These are phyloP conservation scores for Exephanes ischioxanthus DNA, from an alignment of 2,888 invertebrate species.

Conservation along the genomic window DNA sequence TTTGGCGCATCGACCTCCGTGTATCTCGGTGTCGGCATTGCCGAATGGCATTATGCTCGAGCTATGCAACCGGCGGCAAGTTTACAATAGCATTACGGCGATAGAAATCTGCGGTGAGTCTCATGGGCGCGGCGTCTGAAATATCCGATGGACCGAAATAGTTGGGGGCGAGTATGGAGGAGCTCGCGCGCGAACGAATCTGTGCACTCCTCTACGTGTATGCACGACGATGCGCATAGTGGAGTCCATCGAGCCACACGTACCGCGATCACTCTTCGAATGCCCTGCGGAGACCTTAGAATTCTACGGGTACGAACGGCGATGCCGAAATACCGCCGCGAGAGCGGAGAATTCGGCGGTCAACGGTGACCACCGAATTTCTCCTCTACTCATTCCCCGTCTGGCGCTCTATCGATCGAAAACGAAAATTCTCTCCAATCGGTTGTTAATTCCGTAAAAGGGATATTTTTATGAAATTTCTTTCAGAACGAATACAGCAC, in stretches of 20 bases:
- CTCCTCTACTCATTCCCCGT: neutral
- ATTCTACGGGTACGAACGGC: slow-evolving; percentile 39
- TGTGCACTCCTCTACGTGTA: slow-evolving; percentile 6
- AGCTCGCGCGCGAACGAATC: slow-evolving; percentile 40
- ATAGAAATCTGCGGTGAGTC: slow-evolving; percentile 15
- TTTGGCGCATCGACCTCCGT: neutral
- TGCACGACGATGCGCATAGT: slow-evolving; percentile 20
- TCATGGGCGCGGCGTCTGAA: slow-evolving; percentile 41
- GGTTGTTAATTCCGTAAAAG: neutral
- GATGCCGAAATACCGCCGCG: slow-evolving; percentile 41
- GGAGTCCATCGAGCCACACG: slow-evolving; percentile 13
- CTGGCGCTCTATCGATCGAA: neutral
- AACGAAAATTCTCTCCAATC: neutral
- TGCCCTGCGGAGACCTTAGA: slow-evolving; percentile 33
- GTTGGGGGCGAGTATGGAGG: slow-evolving; percentile 46
- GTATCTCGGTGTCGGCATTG: neutral
- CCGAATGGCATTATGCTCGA: neutral
- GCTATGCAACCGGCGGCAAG: slow-evolving; percentile 28
- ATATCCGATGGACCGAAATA: slow-evolving; percentile 64
- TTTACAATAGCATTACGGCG: slow-evolving; percentile 32
- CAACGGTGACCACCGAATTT: slow-evolving; percentile 19
- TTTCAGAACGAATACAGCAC: neutral
- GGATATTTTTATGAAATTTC: neutral
- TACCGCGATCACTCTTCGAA: slow-evolving; percentile 47
- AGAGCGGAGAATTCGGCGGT: slow-evolving; percentile 43